Evolutionary conservation across 2,888 invertebrate species (phyloP).

Genomic region (Octonoba sinensis): DNA sequence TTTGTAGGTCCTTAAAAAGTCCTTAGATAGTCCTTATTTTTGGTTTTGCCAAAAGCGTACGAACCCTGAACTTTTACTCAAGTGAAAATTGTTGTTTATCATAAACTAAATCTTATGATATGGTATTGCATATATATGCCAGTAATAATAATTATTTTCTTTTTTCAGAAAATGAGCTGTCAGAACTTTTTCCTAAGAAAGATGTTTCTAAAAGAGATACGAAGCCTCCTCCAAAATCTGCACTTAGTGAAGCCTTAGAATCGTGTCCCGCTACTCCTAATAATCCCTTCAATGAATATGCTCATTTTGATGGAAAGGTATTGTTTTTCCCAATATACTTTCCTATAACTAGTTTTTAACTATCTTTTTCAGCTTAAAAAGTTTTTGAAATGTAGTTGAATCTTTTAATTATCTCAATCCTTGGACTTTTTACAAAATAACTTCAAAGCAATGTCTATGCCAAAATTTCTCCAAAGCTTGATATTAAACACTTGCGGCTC

Average conservation of each 20-base stretch:
- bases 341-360: neutral
- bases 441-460: no score
- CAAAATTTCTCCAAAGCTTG: no score
- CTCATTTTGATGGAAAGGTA: slow-evolving; percentile 88
- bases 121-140: no score
- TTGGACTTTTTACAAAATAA: no score
- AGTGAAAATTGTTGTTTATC: no score
- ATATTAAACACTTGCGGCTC: no score
- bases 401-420: neutral
- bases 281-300: slow-evolving; percentile 90
- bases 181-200: slow-evolving; percentile 67
- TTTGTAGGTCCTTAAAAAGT: no score
- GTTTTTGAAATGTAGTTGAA: neutral
- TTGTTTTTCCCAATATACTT: slow-evolving; percentile 28
- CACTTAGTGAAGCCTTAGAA: slow-evolving; percentile 82
- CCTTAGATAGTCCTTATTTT: no score
- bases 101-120: no score
- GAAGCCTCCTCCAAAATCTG: slow-evolving; percentile 74
- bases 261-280: slow-evolving; percentile 83
- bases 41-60: no score
- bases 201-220: slow-evolving; percentile 75
- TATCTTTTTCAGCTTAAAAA: neutral
- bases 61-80: no score
- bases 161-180: slow-evolving; percentile 63
- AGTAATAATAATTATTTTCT: neutral